Base-by-base conservation (phyloP, 2,888 invertebrate genomes). In the Azorinus chamasolen region DNA sequence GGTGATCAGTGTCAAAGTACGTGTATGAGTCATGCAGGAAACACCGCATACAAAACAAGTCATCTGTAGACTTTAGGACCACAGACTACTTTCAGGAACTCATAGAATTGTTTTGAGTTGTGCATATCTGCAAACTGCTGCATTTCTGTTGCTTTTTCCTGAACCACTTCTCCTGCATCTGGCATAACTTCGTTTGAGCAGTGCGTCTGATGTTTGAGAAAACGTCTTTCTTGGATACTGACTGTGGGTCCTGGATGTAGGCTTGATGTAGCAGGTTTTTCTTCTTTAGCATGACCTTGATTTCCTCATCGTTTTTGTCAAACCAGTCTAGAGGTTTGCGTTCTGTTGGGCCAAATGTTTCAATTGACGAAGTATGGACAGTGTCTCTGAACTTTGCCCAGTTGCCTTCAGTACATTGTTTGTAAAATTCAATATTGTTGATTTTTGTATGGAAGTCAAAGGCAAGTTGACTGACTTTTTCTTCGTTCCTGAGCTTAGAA, bases 111-210 rank as follows among this genome's bases (percentile, higher is more conserved):
- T 20, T 5, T 57, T 39, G 39, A 10, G 57, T 37, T 25, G n/a
- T 39, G 32, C 8, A 8, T 57, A 39, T 57, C 57, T 16, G 57
- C 63, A 32, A 22, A 53, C 3, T 16, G 10, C 53, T 63, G 63
- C n/a, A n/a, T 63, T 24, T 53, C 53, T 5, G 51, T 43, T 4
- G 63, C 63, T 27, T 63, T 63, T 6, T 63, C 53, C 41, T 63
- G 8, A 53, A 24, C 41, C 20, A 63, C 18, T 22, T 18, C 18
- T 65, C 45, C 27, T 65, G 53, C 63, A 53, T 53, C 41, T 53
- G 2, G 16, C n/a, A n/a, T n/a, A n/a, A n/a, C n/a, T n/a, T n/a
- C n/a, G n/a, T n/a, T n/a, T n/a, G n/a, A n/a, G n/a, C 41, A 18
- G 6, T 53, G 24, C 2, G 22, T 22, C n/a, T n/a, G n/a, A n/a